Conservation (phyloP, 1,140 invertebrate species). For the Acromyrmex charruanus region DNA sequence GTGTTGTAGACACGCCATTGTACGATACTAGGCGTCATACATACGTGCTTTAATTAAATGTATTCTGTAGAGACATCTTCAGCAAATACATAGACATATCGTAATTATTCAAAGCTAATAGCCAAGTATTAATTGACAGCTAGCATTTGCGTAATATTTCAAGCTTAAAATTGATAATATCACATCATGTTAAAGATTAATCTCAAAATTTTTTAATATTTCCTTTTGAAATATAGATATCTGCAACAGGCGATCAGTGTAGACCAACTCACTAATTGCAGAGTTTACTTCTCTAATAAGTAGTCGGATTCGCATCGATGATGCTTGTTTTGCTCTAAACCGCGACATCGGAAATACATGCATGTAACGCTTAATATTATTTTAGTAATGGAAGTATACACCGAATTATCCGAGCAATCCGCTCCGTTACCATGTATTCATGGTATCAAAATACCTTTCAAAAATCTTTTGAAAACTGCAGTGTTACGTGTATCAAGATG, state of each 20-base stretch:
- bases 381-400: neutral
- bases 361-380: slow-evolving; percentile 9
- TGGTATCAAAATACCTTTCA: neutral
- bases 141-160: neutral
- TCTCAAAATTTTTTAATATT: neutral
- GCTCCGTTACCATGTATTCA: neutral
- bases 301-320: neutral
- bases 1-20: neutral
- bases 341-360: neutral
- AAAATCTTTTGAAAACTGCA: neutral
- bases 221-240: neutral
- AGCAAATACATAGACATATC: neutral
- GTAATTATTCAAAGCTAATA: neutral
- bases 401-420: neutral
- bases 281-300: neutral
- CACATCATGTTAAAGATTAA: slow-evolving; percentile 7
- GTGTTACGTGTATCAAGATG: neutral
- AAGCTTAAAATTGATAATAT: neutral
- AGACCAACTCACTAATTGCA: neutral
- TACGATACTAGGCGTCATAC: neutral
- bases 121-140: neutral
- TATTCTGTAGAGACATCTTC: slow-evolving; percentile 1
- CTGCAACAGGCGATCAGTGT: slow-evolving; percentile 1
- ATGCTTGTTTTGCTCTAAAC: neutral
- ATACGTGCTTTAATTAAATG: slow-evolving; percentile 25